Base-by-base conservation (phyloP, 2,888 invertebrate species). In the Cosmia trapezina region DNA sequence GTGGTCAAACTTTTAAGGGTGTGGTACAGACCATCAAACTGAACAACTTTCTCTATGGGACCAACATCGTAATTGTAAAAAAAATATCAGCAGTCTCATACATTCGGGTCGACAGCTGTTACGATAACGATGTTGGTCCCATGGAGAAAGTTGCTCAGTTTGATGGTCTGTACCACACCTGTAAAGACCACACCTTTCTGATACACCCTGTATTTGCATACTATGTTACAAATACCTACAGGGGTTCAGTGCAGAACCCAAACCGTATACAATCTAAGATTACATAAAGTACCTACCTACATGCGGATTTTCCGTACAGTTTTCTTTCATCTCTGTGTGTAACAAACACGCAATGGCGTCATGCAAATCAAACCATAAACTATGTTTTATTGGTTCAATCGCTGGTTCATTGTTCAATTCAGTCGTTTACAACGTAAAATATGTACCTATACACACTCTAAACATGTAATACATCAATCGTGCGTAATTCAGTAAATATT, bases 351-450 rank as follows among this genome's bases (percentile, higher is more conserved):
- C 64, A 61, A 65, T 65, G 61, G 66, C 67, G 83, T 74, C 81
- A 68, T 74, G 80, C 80, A 79, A 83, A 79, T 80, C 73, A 73
- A 83, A 67, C 83, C 59, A 83, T 80, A 83, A 83, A 80, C 64
- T 64, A 80, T 73, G 57, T 83, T 83, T 80, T 83, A 80, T 79
- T 83, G 65, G 80, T 68, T 68, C 72, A 73, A 80, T 80, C 80
- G 64, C 54, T 83, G 37, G 67, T 79, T 79, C 79, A 80, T 80
- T 83, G 83, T 80, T 79, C 83, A 83, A 83, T 83, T 83, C 79
- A 73, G 61, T 83, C 63, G 64, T 83, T 83, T 83, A 83, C 54
- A 71, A 49, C 83, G 60, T 83, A 79, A 73, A 83, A 80, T 79
- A 79, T 79, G 64, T 83, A 78, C 78, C 79, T 79, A 78, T 67